Base-by-base conservation (phyloP, 2,113 vertebrate species). In the Caretta caretta region DNA sequence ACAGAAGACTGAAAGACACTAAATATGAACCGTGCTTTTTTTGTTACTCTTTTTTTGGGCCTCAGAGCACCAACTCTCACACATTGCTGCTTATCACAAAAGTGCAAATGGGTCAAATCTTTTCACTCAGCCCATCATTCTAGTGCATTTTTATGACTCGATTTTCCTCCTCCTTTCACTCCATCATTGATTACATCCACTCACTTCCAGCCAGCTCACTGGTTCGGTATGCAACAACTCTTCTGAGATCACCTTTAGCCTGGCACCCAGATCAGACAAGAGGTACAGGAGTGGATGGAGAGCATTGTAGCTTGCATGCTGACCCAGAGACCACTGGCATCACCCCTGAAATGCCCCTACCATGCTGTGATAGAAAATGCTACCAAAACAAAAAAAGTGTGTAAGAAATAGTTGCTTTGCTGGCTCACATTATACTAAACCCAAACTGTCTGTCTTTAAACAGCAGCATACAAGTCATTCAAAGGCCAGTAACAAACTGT, bases 281-380 rank as follows among this genome's bases (percentile, higher is more conserved):
- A 0, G 0, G 48, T 22, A 19, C 2, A 35, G 42, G 35, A 24
- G 31, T 5, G 27, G 42, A 31, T 84, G 86, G 8, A 38, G 78
- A 86, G 50, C 31, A 10, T 6, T 49, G 24, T 20, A n/a, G 4
- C 0, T 29, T 8, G 8, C 46, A 0, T 7, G 1, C 0, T 0
- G 0, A 56, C 54, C 27, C 72, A 8, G 50, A 29, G 51, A 7
- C 10, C 49, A 38, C 17, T 65, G 83, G 17, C 78, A 12, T 13
- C 81, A 51, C 51, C 62, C 46, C 87, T 59, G 31, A 76, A 87
- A 57, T 22, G 2, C 0, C 0, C 10, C 57, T 27, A 49, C 59
- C 13, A 16, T 10, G 38, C 38, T 81, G 82, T 9, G 2, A 78
- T 0, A 79, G 8, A 8, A 20, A 5, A 1, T 3, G 24, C 2